Base-by-base conservation (phyloP, 92 coral and sea anemone genomes). In the Bergia puertoricense region DNA sequence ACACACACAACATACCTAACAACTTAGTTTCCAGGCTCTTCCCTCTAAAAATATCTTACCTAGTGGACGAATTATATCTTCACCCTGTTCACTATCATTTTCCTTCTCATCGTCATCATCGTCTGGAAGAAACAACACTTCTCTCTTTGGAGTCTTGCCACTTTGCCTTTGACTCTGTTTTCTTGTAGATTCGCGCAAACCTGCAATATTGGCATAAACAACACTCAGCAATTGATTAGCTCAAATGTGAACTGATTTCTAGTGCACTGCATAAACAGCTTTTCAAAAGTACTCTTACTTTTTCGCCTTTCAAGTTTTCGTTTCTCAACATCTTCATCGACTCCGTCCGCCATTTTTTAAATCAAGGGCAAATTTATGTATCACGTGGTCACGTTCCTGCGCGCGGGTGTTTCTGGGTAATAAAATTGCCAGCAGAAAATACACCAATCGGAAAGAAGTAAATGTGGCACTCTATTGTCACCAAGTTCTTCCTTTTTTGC, bases 391-490 rank as follows among this genome's bases (percentile, higher is more conserved):
- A 84, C 36, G 51, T 69, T 84, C 15, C 9, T 4, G 75, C 45
- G 56, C 42, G 46, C 79, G 56, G 56, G 87, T 6, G 77, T 7
- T 84, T 84, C 79, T 84, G 87, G 87, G 79, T 71, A 84, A 78
- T 78, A 15, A 23, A 37, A 48, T 30, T 48, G 44, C 69, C 23
- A 48, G 56, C 79, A 4, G n/a, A 37, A 30, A 48, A 84, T 84
- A 11, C 65, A 30, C 87, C 87, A 84, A 84, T 84, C 45, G 36
- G 79, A 84, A 69, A 56, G 57, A 71, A 84, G 87, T 84, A 30
- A 84, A 84, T 84, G 87, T 84, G 87, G 87, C 87, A 84, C 85
- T 62, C 78, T 84, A 84, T 84, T 71, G 79, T 84, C 77, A 44
- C 39, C 15, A 5, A 42, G 11, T 2, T 20, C 11, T 82, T 80